phyloP scores from a whole-genome alignment of 2,888 invertebrate genomes.

The Chalcis sispes region DNA sequence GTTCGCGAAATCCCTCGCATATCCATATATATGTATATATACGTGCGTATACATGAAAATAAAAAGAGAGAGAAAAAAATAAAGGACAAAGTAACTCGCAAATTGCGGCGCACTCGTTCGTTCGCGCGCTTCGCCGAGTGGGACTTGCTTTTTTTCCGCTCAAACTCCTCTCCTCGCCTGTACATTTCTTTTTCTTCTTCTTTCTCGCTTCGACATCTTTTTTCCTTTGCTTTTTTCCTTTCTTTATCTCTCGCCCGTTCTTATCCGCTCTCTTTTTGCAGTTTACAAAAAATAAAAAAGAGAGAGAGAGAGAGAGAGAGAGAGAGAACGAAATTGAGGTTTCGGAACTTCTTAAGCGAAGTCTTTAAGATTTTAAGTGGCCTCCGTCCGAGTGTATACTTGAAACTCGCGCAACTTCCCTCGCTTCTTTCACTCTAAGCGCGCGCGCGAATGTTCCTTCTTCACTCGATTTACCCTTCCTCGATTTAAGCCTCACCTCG shows the following conservation, averaged over 20 bases:
- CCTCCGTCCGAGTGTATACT: conserved; percentile 27
- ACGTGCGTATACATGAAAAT: too few relatives aligned
- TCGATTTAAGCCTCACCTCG: conserved; percentile 39
- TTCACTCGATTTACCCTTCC: too few relatives aligned
- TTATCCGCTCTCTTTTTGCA: background rate
- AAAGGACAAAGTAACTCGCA: conserved; percentile 44
- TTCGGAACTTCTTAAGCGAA: conserved; percentile 32
- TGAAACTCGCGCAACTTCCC: conserved; percentile 32
- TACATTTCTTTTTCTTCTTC: background rate
- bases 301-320: background rate
- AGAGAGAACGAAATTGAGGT: conserved; percentile 16
- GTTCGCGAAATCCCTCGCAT: conserved; percentile 51
- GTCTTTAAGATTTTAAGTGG: conserved; percentile 50
- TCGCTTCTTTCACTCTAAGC: conserved; percentile 10
- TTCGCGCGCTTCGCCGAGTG: background rate
- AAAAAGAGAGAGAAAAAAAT: too few relatives aligned
- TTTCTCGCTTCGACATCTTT: too few relatives aligned
- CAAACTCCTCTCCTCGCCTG: background rate
- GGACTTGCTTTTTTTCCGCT: background rate
- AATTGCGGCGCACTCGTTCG: conserved; percentile 22
- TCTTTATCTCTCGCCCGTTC: conserved; percentile 12
- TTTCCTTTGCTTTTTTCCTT: conserved; percentile 13
- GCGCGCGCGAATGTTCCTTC: conserved; percentile 35
- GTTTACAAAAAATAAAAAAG: background rate
- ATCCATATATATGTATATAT: background rate